Evolutionary conservation across 2,113 vertebrate genomes (phyloP).

Genomic region (Leptobrachium leishanense): DNA sequence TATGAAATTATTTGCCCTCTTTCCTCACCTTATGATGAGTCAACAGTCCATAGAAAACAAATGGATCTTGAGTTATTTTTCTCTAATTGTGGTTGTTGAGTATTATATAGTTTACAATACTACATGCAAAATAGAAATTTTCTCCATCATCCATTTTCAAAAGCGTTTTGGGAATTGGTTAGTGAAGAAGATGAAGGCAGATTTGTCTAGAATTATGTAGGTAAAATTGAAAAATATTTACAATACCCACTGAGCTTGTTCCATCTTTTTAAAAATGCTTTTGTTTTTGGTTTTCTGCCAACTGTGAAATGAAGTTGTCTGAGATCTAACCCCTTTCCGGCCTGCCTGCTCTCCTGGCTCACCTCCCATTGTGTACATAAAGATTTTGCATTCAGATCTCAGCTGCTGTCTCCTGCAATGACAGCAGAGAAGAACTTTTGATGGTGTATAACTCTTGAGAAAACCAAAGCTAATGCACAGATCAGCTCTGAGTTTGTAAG

Average conservation of each 20-base stretch:
- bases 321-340: conserved; percentile 20
- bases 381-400: conserved; percentile 34
- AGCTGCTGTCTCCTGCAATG: conserved; percentile 32
- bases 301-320: conserved; percentile 41
- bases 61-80: too few species aligned
- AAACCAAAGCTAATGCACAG: conserved; percentile 39
- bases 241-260: neutral
- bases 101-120: too few species aligned
- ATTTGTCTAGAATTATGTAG: too few species aligned
- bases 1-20: too few species aligned
- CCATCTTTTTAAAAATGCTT: neutral
- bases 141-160: too few species aligned
- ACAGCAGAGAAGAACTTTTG: conserved; percentile 36
- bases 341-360: conserved; percentile 24
- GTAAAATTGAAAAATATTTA: too few species aligned
- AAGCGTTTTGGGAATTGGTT: too few species aligned
- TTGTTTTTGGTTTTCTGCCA: conserved; percentile 35
- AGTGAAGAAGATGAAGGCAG: too few species aligned
- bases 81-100: too few species aligned
- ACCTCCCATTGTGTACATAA: conserved; percentile 21
- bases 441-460: conserved; percentile 38
- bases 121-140: too few species aligned
- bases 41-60: too few species aligned
- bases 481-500: conserved; percentile 43
- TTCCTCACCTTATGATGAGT: too few species aligned